Conservation (phyloP, 2,797 vertebrate genomes). For the Muscicapa striata region DNA sequence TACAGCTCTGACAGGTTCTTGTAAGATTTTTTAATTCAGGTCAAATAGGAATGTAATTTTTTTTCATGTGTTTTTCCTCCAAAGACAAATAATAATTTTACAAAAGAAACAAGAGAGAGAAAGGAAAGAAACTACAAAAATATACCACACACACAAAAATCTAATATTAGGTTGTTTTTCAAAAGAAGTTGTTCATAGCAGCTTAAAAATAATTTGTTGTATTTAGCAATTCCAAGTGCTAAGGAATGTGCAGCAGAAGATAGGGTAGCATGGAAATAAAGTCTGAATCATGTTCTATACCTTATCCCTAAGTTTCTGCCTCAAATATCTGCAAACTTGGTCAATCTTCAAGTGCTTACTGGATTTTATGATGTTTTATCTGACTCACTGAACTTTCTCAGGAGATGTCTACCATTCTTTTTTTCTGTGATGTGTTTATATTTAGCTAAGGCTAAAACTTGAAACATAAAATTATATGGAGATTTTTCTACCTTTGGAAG, state of each 20-base stretch:
- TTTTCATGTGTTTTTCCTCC: background rate
- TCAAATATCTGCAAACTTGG: background rate
- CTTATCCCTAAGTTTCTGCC: background rate
- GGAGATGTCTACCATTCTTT: background rate
- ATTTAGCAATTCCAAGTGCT: background rate
- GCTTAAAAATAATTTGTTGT: background rate
- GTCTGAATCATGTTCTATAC: background rate
- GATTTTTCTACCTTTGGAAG: background rate
- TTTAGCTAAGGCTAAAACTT: background rate
- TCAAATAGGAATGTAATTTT: background rate
- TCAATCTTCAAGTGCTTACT: background rate
- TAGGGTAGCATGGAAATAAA: background rate
- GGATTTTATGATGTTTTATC: background rate
- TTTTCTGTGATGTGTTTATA: background rate
- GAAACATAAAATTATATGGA: background rate
- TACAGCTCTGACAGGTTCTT: slow-evolving; percentile 43
- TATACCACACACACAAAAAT: background rate
- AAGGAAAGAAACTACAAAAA: background rate
- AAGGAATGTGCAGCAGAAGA: background rate
- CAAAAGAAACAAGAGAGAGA: background rate
- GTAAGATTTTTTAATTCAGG: slow-evolving; percentile 49
- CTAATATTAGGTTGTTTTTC: background rate
- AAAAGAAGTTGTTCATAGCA: background rate
- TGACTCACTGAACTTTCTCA: background rate
- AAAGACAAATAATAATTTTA: background rate